Evolutionary conservation across 2,888 invertebrate species (phyloP), one percentile per base, ranked within the genome.

Genomic region (Agrotis puta): DNA sequence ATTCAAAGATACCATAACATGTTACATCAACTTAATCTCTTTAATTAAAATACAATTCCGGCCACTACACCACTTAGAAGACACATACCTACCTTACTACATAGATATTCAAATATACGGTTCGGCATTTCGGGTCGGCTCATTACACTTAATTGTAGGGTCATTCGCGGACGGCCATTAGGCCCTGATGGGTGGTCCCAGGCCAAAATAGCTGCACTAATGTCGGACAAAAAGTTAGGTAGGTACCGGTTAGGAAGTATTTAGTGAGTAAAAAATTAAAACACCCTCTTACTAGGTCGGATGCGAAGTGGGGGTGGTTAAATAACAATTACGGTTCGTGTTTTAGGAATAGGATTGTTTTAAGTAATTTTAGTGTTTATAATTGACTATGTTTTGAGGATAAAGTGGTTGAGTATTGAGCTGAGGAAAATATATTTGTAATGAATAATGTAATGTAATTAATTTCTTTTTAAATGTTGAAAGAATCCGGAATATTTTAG

Each of bases 91-190:
- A 74, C 47, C 50, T 74, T 51, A n/a, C n/a, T 59, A 76, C 62
- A 50, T 65, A 77, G 70, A 76, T 89, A 91, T 90, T 90, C 89
- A 92, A 91, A 91, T 91, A 89, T 89, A 90, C 72, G 88, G 87
- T 89, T 89, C 87, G 88, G 88, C 86, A 79, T 85, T 84, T 85
- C 79, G 91, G 91, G 89, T 88, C 90, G 93, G 85, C 91, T 94
- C 95, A 95, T 96, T 95, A 95, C 93, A 93, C 94, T 94, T 96
- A 95, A 96, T 95, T 95, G 95, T 92, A 94, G 94, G 93, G 92
- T 91, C 92, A 94, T 96, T 95, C 93, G 94, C 91, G 94, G 93
- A 93, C 92, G 91, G 87, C 88, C 92, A 92, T 92, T 91, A 91
- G 88, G 81, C 88, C 89, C 87, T 90, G 91, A 92, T 92, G 91